A percentile compares a stretch with the other conserved stretches of the same genome.
phyloP scores from a whole-genome alignment of 2,113 vertebrate species.

The Agelaius tricolor region DNA sequence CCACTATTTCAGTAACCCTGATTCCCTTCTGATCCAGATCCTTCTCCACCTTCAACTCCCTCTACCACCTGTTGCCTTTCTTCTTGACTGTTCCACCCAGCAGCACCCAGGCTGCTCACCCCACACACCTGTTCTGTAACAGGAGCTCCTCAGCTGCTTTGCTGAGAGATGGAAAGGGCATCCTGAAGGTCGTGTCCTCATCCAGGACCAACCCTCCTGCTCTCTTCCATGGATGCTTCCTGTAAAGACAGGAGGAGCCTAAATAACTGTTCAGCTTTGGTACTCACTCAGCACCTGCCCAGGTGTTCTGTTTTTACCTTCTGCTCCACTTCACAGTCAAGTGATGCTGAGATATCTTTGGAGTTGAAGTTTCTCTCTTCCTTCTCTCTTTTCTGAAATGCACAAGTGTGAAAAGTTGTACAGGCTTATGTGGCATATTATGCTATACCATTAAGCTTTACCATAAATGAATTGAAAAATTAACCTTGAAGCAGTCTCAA shows the following conservation, averaged over 20 bases:
- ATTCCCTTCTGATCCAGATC: background rate
- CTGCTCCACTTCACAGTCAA: background rate
- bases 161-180: conserved; percentile 14
- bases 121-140: conserved; percentile 32
- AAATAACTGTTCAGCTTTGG: background rate
- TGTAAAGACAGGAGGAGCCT: background rate
- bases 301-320: background rate
- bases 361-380: background rate
- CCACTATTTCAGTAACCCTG: background rate
- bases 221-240: background rate
- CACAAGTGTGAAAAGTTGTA: background rate
- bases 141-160: conserved; percentile 33
- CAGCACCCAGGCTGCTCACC: background rate
- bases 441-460: background rate
- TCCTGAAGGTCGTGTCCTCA: background rate
- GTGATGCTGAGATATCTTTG: background rate
- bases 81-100: background rate
- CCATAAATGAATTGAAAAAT: background rate
- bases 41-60: background rate
- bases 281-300: background rate
- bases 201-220: background rate
- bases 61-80: background rate
- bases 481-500: background rate
- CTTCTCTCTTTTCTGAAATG: background rate
- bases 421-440: background rate